Evolutionary conservation across 2,888 invertebrate species (phyloP).

Genomic region (Acanthopleura granulata): DNA sequence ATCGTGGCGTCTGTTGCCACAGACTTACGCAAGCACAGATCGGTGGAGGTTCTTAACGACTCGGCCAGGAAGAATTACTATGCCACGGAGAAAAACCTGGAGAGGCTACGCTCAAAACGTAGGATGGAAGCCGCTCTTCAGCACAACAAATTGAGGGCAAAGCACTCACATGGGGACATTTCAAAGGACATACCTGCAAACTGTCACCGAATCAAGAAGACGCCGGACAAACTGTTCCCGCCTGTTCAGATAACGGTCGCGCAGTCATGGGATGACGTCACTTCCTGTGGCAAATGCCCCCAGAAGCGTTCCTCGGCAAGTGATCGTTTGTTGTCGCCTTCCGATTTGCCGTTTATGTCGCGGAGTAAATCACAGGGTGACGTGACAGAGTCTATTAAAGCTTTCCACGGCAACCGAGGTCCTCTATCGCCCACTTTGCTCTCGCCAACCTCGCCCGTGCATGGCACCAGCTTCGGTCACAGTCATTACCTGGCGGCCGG

Average conservation of each 20-base stretch:
- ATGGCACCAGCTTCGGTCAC: not conserved
- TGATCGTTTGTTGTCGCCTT: not conserved
- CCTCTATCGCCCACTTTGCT: not conserved
- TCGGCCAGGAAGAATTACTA: not conserved
- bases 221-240: not conserved
- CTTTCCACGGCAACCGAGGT: not conserved
- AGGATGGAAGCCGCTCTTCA: not conserved
- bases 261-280: constrained; percentile 13
- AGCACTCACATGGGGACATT: not conserved
- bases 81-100: not conserved
- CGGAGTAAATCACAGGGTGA: constrained; percentile 10
- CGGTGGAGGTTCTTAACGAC: constrained; percentile 3
- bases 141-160: not conserved
- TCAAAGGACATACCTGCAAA: not conserved
- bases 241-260: not conserved
- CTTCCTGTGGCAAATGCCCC: constrained; percentile 12
- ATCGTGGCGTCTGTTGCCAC: constrained; percentile 13
- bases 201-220: not conserved
- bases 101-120: not conserved
- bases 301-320: not conserved
- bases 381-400: not conserved
- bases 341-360: not conserved
- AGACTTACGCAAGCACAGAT: constrained; percentile 14
- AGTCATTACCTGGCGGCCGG: not conserved
- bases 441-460: not conserved